Evolutionary conservation across 2,888 invertebrate genomes (phyloP).

Genomic region (Rhingia rostrata): DNA sequence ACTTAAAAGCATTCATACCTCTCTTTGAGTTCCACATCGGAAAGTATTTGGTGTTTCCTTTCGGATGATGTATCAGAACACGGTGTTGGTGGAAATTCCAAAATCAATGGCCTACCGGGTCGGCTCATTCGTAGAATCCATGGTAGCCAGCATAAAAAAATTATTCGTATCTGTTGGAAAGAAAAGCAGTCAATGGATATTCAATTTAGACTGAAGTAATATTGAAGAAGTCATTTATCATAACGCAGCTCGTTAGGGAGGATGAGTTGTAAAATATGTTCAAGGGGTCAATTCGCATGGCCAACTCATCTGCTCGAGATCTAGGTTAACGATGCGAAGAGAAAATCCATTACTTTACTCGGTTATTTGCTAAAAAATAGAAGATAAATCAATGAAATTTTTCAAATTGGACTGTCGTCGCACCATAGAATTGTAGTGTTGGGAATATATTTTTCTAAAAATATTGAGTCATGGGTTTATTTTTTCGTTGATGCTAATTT

Average conservation of each 20-base stretch:
- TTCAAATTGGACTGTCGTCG: slow-evolving; percentile 8
- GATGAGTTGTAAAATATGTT: slow-evolving; percentile 8
- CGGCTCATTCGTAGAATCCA: slow-evolving; percentile 97
- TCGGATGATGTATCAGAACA: slow-evolving; percentile 85
- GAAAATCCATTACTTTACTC: slow-evolving; percentile 24
- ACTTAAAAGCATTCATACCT: slow-evolving; percentile 79
- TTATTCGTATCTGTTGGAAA: slow-evolving; percentile 89
- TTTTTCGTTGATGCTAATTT: too few species aligned
- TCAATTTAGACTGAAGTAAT: slow-evolving; percentile 39
- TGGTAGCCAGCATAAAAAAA: slow-evolving; percentile 98
- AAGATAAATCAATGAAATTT: slow-evolving; percentile 45
- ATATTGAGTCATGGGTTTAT: too few species aligned
- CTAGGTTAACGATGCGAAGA: slow-evolving; percentile 40
- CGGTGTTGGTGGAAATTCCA: slow-evolving; percentile 84
- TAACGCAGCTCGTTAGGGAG: not conserved
- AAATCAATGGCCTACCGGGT: slow-evolving; percentile 85
- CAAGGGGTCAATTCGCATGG: slow-evolving; percentile 37
- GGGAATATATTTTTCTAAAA: too few species aligned
- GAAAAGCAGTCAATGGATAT: slow-evolving; percentile 32
- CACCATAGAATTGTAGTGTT: too few species aligned
- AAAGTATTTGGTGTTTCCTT: slow-evolving; percentile 89
- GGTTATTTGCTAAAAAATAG: not conserved
- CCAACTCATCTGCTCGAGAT: not conserved
- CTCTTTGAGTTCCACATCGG: slow-evolving; percentile 94
- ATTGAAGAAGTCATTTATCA: slow-evolving; percentile 50